Base-by-base conservation (phyloP, 2,797 vertebrate species). In the Crenuchus spilurus region DNA sequence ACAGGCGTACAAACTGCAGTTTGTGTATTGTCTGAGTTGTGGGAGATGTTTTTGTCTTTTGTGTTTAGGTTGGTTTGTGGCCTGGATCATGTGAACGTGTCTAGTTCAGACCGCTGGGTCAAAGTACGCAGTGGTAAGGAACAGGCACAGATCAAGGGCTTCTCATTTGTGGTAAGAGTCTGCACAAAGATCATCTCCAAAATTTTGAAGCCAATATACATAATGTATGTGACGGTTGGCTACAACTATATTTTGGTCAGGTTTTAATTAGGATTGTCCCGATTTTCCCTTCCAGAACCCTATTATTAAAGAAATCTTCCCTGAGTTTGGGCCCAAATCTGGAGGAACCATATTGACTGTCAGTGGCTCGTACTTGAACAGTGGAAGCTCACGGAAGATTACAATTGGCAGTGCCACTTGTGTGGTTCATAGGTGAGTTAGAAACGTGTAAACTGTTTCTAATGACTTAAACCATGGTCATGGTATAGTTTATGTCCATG, bases 271-370 rank as follows among this genome's bases (percentile, higher is more conserved):
- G 10, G 37, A 16, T 48, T 30, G 48, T 44, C 48, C 13, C 28
- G 3, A 72, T 33, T 37, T 67, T 57, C 41, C 9, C 31, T 6
- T 55, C 35, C 79, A 99, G 97, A 92, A 96, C 74, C 96, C 97
- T 16, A 65, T 91, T 69, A 94, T 99, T 86, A 91, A 86, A 30
- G 92, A 90, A 72, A 95, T 99, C 85, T 95, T 94, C 79, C 97
- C 97, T 0, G 91, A 83, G 6, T 96, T 96, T 11, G 97, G 97
- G 39, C 96, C 97, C 1, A 95, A 95, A 82, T 95, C 94, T 48
- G 97, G 97, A 35, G 94, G 92, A 83, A 97, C 97, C 16, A 86
- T 96, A 85, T 89, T 99, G 80, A 98, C 96, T 41, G 73, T 99
- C 83, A 88, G 85, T 73, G 97, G 97, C 78, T 92, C 90, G 22